phyloP scores from a whole-genome alignment of 1,140 invertebrate species.

The Lepidurus packardi region DNA sequence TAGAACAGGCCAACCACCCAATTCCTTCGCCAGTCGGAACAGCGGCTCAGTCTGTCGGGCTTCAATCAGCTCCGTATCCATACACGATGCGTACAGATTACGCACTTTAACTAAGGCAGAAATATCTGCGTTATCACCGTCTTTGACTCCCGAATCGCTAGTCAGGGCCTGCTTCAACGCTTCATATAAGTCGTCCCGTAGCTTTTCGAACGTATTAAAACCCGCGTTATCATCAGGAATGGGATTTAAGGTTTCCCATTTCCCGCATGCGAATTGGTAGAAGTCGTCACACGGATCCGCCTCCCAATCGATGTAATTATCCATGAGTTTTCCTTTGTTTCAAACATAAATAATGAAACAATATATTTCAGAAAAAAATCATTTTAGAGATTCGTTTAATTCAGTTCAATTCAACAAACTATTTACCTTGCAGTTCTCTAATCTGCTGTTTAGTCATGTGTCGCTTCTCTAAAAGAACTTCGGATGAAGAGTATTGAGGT shows the following conservation, averaged over 20 bases:
- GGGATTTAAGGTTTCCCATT: constrained; percentile 73
- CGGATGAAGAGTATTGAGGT: neutral
- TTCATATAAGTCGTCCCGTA: constrained; percentile 65
- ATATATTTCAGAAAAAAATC: too few relatives aligned
- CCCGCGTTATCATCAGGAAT: constrained; percentile 76
- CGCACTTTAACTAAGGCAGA: constrained; percentile 64
- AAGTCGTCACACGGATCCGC: constrained; percentile 85
- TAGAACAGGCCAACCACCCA: constrained; percentile 82
- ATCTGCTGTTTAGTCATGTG: neutral
- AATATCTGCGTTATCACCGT: constrained; percentile 42
- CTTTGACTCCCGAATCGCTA: constrained; percentile 42
- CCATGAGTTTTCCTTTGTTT: constrained; percentile 55
- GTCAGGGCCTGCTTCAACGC: constrained; percentile 63
- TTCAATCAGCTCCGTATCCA: constrained; percentile 65
- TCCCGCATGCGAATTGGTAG: constrained; percentile 82
- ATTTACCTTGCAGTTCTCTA: neutral
- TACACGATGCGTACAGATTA: constrained; percentile 73
- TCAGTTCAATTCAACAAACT: too few relatives aligned
- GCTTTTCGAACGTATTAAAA: constrained; percentile 74
- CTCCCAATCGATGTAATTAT: constrained; percentile 65
- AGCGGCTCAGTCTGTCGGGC: constrained; percentile 64
- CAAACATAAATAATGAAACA: neutral
- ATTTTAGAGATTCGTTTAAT: too few relatives aligned
- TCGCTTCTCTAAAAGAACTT: neutral
- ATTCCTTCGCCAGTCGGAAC: constrained; percentile 58